These are phyloP conservation scores for Parapsyche elsis DNA, from an alignment of 1,140 invertebrate species.

Conservation along the genomic window DNA sequence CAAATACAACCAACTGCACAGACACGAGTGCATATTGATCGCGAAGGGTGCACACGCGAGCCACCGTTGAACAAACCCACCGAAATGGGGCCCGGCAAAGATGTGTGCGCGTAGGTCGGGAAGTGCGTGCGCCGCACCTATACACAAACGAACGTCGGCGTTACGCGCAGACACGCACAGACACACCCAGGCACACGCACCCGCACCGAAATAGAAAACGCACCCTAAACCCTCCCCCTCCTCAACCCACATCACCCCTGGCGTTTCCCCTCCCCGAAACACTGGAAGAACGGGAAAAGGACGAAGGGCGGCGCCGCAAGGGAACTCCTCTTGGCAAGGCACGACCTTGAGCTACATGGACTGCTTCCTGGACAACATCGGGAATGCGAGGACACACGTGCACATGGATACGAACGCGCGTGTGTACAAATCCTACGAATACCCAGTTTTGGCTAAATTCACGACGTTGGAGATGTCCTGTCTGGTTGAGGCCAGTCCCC, in stretches of 20 bases:
- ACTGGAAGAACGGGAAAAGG: background rate
- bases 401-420: background rate
- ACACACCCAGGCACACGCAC: background rate
- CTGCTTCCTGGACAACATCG: background rate
- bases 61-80: constrained; percentile 6
- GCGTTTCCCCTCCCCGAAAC: background rate
- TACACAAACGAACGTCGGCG: too few species aligned
- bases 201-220: constrained; percentile 9
- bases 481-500: too few species aligned
- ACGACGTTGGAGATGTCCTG: too few species aligned
- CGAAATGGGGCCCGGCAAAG: background rate
- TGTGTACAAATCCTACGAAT: background rate
- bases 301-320: background rate
- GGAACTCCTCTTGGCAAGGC: background rate
- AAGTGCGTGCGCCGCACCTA: constrained; percentile 26
- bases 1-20: too few species aligned
- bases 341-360: background rate
- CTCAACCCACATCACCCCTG: background rate
- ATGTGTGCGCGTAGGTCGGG: constrained; percentile 38
- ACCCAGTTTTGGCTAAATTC: too few species aligned
- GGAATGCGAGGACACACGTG: background rate
- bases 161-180: background rate
- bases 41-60: background rate
- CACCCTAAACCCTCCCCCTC: background rate
- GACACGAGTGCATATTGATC: constrained; percentile 13